phyloP scores from a whole-genome alignment of 2,113 vertebrate genomes.

The Cromileptes altivelis region DNA sequence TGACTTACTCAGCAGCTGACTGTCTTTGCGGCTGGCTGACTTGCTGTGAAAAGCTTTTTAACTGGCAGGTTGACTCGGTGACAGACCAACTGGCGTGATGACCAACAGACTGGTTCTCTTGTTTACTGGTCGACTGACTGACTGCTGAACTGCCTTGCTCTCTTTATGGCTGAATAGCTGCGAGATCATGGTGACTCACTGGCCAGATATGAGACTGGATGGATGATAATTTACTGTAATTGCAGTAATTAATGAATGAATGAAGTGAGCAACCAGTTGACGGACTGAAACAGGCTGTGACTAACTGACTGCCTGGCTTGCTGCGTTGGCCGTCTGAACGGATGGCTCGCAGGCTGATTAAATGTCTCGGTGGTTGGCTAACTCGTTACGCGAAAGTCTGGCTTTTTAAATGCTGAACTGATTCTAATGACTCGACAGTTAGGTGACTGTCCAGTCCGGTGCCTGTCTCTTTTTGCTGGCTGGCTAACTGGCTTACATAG shows the following conservation, averaged over 20 bases:
- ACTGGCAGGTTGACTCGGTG: background rate
- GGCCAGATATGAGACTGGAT: slow-evolving; percentile 37
- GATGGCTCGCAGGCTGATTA: slow-evolving; percentile 43
- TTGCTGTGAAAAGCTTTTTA: background rate
- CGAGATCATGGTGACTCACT: slow-evolving; percentile 50
- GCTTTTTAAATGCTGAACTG: slow-evolving; percentile 50
- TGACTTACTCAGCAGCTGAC: background rate
- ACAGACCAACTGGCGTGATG: background rate
- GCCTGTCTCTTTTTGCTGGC: slow-evolving; percentile 25
- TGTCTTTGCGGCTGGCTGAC: background rate
- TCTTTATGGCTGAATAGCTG: slow-evolving; percentile 36
- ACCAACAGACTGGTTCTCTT: background rate
- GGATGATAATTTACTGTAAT: slow-evolving; percentile 65
- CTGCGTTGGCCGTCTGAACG: slow-evolving; percentile 26
- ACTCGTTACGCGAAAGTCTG: slow-evolving; percentile 43
- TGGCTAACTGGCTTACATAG: slow-evolving; percentile 59
- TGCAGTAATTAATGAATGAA: slow-evolving; percentile 66
- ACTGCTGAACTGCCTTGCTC: slow-evolving; percentile 23
- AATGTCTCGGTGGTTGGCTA: slow-evolving; percentile 32
- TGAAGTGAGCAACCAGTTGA: slow-evolving; percentile 49
- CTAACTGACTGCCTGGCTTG: slow-evolving; percentile 42
- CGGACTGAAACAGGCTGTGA: slow-evolving; percentile 55
- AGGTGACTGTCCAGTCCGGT: slow-evolving; percentile 41
- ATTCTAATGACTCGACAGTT: slow-evolving; percentile 41
- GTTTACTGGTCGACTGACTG: background rate